These are phyloP conservation scores for Autographa gamma DNA, from an alignment of 2,888 invertebrate species.

Conservation along the genomic window DNA sequence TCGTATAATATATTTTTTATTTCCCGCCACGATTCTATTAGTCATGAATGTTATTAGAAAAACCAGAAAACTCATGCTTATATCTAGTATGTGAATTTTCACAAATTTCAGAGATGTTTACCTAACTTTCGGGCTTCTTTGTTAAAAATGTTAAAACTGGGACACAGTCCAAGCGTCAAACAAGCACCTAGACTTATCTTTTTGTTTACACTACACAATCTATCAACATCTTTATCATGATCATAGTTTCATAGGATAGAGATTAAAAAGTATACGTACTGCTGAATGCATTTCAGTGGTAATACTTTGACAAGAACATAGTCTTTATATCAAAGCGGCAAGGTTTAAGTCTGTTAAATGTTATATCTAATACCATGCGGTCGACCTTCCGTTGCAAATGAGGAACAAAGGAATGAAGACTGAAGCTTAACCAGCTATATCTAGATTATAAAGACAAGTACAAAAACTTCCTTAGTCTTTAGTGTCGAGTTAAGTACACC, in stretches of 20 bases:
- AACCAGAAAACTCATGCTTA: background rate
- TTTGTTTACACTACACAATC: constrained; percentile 41
- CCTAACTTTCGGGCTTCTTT: constrained; percentile 11
- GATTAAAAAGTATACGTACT: constrained; percentile 17
- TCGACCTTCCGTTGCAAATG: constrained; percentile 14
- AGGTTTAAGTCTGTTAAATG: background rate
- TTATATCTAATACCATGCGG: background rate
- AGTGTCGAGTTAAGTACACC: constrained; percentile 64
- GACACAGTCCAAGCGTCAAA: constrained; percentile 13
- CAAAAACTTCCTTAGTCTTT: constrained; percentile 57
- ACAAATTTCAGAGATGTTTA: background rate
- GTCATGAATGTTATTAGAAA: background rate
- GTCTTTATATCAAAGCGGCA: background rate
- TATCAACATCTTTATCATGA: constrained; percentile 44
- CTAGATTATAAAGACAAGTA: constrained; percentile 40
- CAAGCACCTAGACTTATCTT: constrained; percentile 22
- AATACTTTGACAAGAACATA: background rate
- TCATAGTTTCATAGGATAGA: constrained; percentile 31
- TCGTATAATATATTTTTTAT: background rate
- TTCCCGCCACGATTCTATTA: background rate
- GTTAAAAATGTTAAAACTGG: constrained; percentile 47
- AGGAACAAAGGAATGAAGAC: constrained; percentile 40
- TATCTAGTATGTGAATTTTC: background rate
- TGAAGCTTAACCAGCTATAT: constrained; percentile 25
- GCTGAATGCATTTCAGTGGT: background rate